Base-by-base conservation (phyloP, 2,797 vertebrate genomes). In the Florisuga fusca region DNA sequence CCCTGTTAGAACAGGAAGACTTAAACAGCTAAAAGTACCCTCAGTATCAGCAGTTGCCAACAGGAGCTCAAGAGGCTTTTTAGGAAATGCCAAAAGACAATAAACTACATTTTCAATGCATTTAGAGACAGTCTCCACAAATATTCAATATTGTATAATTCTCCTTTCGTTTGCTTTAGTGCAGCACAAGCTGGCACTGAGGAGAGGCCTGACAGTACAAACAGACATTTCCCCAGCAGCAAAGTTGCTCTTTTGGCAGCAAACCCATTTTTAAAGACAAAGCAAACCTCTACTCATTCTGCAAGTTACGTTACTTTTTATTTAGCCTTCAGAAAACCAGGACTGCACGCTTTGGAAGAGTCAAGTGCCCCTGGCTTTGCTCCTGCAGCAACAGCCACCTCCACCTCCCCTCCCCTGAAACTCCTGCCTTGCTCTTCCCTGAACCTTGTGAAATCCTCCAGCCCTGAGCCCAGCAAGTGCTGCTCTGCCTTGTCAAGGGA, bases 1-100 rank as follows among this genome's bases (percentile, higher is more conserved):
- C 98, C 97, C 97, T 98, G 97, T 98, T 97, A 98, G 97, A 97
- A 97, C 95, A 97, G 94, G 97, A 97, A 97, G 97, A 97, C 97
- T 98, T 98, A 98, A 97, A 98, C 95, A 98, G 97, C 97, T 97
- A 95, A 97, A 97, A 97, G 97, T 97, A 96, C 94, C 94, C 95
- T 97, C 94, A 93, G 57, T 95, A 94, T 94, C 80, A 76, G 96
- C 12, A 23, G 94, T 97, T 96, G 94, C 91, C 94, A 97, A 96
- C 84, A 95, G 95, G 96, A 96, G 95, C 97, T 97, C 96, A 96
- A 93, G 96, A 96, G 97, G 96, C 97, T 90, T 97, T 97, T 98
- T 97, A 97, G 94, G 94, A 97, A 97, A 97, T 96, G 97, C 97
- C 97, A 97, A 95, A 97, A 97, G 97, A 97, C 91, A 93, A 96